phyloP scores from a whole-genome alignment of 2,888 invertebrate species.

The Ormyrus thymus region DNA sequence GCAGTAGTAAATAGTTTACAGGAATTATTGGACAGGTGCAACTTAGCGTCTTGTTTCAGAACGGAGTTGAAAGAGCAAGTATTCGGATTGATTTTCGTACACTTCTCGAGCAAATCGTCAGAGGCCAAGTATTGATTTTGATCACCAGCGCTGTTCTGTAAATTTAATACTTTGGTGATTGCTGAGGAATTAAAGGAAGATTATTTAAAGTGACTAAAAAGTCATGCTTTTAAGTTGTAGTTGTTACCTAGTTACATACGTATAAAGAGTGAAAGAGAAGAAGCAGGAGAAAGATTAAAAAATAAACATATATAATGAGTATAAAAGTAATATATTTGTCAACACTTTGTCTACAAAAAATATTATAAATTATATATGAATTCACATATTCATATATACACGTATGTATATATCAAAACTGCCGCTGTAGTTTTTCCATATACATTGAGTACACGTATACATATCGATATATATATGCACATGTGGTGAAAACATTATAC shows the following conservation, averaged over 20 bases:
- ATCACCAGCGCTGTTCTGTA: slow-evolving; percentile 37
- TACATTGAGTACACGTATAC: slow-evolving; percentile 11
- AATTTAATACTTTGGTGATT: slow-evolving; percentile 39
- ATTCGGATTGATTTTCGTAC: not conserved
- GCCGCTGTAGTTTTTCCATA: not conserved
- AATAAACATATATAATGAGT: slow-evolving; percentile 53
- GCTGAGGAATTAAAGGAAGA: not conserved
- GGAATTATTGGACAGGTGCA: not conserved
- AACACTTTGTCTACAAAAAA: slow-evolving; percentile 52
- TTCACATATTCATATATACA: slow-evolving; percentile 48
- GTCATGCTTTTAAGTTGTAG: slow-evolving; percentile 19
- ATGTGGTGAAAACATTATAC: slow-evolving; percentile 40
- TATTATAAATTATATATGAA: slow-evolving; percentile 47
- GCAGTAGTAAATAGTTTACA: slow-evolving; percentile 2
- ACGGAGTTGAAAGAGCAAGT: not conserved
- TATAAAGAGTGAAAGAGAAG: slow-evolving; percentile 35
- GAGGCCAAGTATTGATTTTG: slow-evolving; percentile 4
- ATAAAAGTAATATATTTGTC: slow-evolving; percentile 55
- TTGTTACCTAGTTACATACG: slow-evolving; percentile 12
- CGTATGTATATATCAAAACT: slow-evolving; percentile 28
- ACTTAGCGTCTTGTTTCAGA: not conserved
- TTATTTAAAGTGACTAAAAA: slow-evolving; percentile 1
- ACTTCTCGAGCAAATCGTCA: slow-evolving; percentile 5
- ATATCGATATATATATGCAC: slow-evolving; percentile 35
- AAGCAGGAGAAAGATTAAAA: slow-evolving; percentile 55